Conservation (phyloP, 1,140 invertebrate species). For the Cataglyphis hispanica region DNA sequence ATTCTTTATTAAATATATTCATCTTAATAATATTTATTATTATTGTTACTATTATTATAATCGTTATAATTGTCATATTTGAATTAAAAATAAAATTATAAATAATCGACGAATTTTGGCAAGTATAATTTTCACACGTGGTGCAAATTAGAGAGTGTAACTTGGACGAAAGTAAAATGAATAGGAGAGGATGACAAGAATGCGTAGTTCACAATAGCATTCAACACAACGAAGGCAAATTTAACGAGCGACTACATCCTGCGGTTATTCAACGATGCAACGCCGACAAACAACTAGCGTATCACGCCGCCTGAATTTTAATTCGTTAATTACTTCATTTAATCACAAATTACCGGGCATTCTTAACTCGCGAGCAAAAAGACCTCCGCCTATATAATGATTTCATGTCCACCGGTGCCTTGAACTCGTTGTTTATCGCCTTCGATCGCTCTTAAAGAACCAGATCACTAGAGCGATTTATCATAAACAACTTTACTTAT, state of each 20-base stretch:
- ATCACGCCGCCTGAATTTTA: constrained; percentile 78
- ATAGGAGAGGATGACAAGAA: neutral
- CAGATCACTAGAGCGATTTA: neutral
- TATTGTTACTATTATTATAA: constrained; percentile 1
- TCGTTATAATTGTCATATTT: neutral
- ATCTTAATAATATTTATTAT: neutral
- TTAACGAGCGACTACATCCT: constrained; percentile 67
- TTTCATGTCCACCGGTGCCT: constrained; percentile 24
- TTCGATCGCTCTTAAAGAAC: constrained; percentile 5
- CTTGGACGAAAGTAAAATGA: neutral
- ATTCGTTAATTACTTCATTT: constrained; percentile 81
- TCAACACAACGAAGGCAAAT: constrained; percentile 23
- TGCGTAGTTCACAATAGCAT: constrained; percentile 27
- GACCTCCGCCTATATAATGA: constrained; percentile 60
- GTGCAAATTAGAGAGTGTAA: neutral
- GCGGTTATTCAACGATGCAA: constrained; percentile 55
- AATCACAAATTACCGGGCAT: constrained; percentile 75
- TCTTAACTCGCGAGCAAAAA: constrained; percentile 69
- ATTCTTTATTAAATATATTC: neutral
- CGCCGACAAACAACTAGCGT: constrained; percentile 70
- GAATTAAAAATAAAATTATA: neutral
- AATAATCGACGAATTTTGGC: neutral
- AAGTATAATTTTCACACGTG: neutral
- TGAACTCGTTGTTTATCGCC: constrained; percentile 8
- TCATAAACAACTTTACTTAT: neutral